Evolutionary conservation across 2,888 invertebrate species (phyloP).

Genomic region (Drosophila bunnanda): DNA sequence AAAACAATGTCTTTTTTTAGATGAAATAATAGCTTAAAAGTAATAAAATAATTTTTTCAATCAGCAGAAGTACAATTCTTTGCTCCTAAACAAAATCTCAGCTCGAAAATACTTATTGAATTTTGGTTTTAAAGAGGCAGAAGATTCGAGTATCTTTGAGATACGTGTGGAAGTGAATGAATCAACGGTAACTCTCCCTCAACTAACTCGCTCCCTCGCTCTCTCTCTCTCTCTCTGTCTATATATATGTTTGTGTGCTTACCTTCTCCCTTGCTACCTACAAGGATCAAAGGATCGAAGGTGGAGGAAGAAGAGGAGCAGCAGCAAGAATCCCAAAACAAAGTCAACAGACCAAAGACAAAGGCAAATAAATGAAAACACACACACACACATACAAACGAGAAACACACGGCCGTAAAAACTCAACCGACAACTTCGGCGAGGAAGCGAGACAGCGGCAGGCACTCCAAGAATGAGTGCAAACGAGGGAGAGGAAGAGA

Average conservation of each 20-base stretch:
- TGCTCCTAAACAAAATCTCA: not conserved
- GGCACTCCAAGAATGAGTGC: conserved; percentile 3
- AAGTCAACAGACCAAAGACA: conserved; percentile 54
- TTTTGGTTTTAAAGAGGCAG: conserved; percentile 18
- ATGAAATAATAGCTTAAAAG: not conserved
- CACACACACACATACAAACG: conserved; percentile 37
- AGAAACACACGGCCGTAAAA: conserved; percentile 60
- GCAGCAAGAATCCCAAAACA: conserved; percentile 37
- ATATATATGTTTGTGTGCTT: not conserved
- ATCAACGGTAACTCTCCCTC: conserved; percentile 25
- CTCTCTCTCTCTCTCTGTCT: not conserved
- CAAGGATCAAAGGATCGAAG: conserved; percentile 34
- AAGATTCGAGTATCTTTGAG: conserved; percentile 34
- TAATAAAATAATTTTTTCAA: not conserved
- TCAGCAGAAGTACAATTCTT: not conserved
- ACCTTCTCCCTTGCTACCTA: conserved; percentile 27
- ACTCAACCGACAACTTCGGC: conserved; percentile 75
- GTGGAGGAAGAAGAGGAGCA: conserved; percentile 6
- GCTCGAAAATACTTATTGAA: conserved; percentile 17
- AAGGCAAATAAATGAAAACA: conserved; percentile 69
- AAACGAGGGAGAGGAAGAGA: not conserved
- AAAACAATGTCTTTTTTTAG: not conserved
- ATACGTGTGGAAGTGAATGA: conserved; percentile 6
- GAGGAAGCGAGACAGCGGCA: conserved; percentile 9
- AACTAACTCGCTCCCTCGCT: not conserved